Evolutionary conservation across 1,140 invertebrate genomes (phyloP), one percentile per base, ranked within the genome.

Genomic region (Parapsyche elsis): DNA sequence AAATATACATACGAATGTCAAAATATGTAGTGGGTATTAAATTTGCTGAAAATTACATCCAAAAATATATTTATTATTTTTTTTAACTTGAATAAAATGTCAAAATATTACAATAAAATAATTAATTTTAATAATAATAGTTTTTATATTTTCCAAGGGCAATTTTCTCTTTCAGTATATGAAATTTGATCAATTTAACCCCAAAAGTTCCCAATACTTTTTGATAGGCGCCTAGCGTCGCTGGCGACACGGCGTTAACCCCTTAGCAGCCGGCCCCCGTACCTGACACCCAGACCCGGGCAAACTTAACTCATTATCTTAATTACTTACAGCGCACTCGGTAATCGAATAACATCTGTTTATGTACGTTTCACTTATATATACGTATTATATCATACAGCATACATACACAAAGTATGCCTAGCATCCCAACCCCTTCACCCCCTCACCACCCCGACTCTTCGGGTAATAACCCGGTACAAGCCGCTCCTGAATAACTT

Each of bases 271-370:
- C 53, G 24, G 24, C 57, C n/a, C 16, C 19, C 57, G 44, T 75
- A 77, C 81, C 81, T 82, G 79, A 81, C 79, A 83, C 81, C 79
- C 81, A 16, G 53, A 67, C 64, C 64, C 45, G 64, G 76, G 67
- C 19, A 83, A 83, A 83, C 81, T 83, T 83, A 83, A 83, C 81
- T 83, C 81, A 83, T 83, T 83, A 83, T 83, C 81, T 83, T 83
- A 83, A 83, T 83, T 83, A 83, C 81, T 83, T 83, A 83, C 79
- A 77, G 81, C 81, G 79, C 74, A 81, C 61, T 79, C 76, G 80
- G 81, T 83, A 83, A 83, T 83, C 81, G 81, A 83, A 83, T 83
- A 83, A 83, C 81, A 83, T 83, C 81, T 83, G 81, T 83, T 83
- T 83, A 76, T 83, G 79, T 83, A 83, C 81, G 73, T 77, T 78